Percentiles rank a stretch among this genome's conserved stretches.
These are phyloP conservation scores for Thymelicus acteon DNA, from an alignment of 2,888 invertebrate species.

Conservation along the genomic window DNA sequence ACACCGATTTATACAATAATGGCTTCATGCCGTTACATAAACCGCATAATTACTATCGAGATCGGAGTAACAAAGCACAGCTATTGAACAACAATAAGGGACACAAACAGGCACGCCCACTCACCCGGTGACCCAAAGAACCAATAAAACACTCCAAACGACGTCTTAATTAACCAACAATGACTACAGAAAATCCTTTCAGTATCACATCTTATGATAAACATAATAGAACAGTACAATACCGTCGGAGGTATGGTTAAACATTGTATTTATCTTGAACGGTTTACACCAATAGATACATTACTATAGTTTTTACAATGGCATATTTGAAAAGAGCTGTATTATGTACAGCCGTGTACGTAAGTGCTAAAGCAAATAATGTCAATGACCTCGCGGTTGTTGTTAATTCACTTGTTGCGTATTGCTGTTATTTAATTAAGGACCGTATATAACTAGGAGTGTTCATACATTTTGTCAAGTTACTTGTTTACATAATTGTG, in stretches of 20 bases:
- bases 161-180: constrained; percentile 73
- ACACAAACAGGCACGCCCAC: constrained; percentile 62
- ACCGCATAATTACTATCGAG: constrained; percentile 38
- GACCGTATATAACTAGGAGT: constrained; percentile 25
- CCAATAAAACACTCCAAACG: constrained; percentile 62
- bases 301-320: constrained; percentile 66
- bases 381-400: constrained; percentile 62
- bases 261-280: constrained; percentile 67
- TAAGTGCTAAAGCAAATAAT: constrained; percentile 61
- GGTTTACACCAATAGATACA: constrained; percentile 62
- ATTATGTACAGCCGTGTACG: constrained; percentile 60
- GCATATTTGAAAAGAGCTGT: constrained; percentile 65
- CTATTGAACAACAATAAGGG: constrained; percentile 50
- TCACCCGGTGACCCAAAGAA: constrained; percentile 67
- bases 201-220: constrained; percentile 64
- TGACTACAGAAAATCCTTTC: constrained; percentile 66
- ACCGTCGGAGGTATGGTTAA: constrained; percentile 51
- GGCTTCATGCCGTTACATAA: constrained; percentile 37
- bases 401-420: constrained; percentile 51
- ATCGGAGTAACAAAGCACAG: constrained; percentile 39
- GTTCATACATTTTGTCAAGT: background rate
- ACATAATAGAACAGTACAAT: constrained; percentile 67
- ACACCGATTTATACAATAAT: constrained; percentile 4
- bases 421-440: constrained; percentile 40
- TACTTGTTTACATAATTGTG: background rate